Conservation (phyloP, 2,113 vertebrate genomes). For the Nannospalax galili region DNA sequence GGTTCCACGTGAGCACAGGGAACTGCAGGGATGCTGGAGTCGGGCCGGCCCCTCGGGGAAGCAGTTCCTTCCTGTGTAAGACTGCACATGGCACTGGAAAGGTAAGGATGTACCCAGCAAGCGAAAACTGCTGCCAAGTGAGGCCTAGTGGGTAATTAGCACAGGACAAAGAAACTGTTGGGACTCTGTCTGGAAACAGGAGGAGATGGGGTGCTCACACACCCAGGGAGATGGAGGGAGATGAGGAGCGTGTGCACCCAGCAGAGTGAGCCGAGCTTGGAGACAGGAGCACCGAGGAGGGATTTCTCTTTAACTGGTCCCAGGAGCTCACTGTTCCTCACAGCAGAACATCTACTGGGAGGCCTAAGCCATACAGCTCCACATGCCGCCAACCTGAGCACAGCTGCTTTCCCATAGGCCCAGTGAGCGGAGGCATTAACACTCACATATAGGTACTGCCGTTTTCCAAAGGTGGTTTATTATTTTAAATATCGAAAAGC, state of each 20-base stretch:
- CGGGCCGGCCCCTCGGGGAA: fast-evolving
- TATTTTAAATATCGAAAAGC: background rate
- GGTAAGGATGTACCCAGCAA: background rate
- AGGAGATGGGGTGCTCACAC: background rate
- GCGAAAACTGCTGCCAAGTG: background rate
- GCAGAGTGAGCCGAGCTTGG: background rate
- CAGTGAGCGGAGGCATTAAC: too few relatives aligned
- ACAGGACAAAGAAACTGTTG: fast-evolving
- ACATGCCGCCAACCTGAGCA: background rate
- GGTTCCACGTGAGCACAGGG: background rate
- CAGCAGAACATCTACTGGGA: background rate
- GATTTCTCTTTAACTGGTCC: too few relatives aligned
- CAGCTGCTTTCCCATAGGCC: background rate
- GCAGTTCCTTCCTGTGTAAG: background rate
- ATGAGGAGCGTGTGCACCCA: background rate
- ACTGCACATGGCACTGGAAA: background rate
- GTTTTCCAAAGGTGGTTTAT: background rate
- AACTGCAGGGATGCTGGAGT: fast-evolving
- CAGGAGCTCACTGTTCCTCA: background rate
- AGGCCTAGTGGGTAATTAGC: too few relatives aligned
- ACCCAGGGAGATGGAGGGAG: background rate
- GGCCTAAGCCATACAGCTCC: fast-evolving
- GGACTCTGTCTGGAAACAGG: too few relatives aligned
- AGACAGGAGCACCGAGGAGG: background rate
- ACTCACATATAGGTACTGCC: background rate